Evolutionary conservation across 2,888 invertebrate species (phyloP).

Genomic region (Chelonus formosanus): DNA sequence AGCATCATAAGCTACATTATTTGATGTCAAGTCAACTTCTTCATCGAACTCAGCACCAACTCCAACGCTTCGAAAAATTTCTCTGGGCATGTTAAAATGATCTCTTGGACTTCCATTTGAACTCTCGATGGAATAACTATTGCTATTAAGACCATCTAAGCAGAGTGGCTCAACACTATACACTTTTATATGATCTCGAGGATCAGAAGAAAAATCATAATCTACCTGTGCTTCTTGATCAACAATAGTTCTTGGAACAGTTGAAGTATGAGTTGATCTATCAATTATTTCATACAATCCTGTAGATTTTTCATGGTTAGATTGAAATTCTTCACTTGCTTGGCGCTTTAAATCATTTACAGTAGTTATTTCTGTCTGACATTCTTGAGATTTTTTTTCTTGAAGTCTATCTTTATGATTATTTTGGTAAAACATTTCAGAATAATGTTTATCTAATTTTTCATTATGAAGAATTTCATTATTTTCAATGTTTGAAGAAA

Average conservation of each 20-base stretch:
- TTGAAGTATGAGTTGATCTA: slow-evolving; percentile 47
- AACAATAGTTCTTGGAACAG: slow-evolving; percentile 45
- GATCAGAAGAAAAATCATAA: slow-evolving; percentile 30
- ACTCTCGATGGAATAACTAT: slow-evolving; percentile 48
- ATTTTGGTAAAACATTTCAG: slow-evolving; percentile 5
- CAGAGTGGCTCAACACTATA: slow-evolving; percentile 39
- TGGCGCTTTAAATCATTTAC: slow-evolving; percentile 42
- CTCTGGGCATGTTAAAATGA: slow-evolving; percentile 50
- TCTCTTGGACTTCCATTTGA: slow-evolving; percentile 51
- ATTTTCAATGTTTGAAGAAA: too few species aligned
- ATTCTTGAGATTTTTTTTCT: slow-evolving; percentile 49
- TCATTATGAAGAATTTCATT: not conserved
- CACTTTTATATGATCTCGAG: slow-evolving; percentile 24
- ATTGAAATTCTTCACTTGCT: slow-evolving; percentile 34
- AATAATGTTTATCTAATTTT: slow-evolving; percentile 21
- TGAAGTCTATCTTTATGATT: slow-evolving; percentile 20
- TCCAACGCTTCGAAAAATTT: slow-evolving; percentile 57
- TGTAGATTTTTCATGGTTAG: slow-evolving; percentile 36
- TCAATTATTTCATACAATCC: slow-evolving; percentile 50
- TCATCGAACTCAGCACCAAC: slow-evolving; percentile 60
- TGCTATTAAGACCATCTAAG: slow-evolving; percentile 45
- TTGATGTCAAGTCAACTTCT: slow-evolving; percentile 43
- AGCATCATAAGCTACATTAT: slow-evolving; percentile 30
- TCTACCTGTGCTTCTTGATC: slow-evolving; percentile 48
- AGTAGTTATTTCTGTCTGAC: slow-evolving; percentile 54